Percentiles rank a stretch among this genome's conserved stretches.
phyloP scores from a whole-genome alignment of 2,888 invertebrate species.

The Mayetiola destructor region DNA sequence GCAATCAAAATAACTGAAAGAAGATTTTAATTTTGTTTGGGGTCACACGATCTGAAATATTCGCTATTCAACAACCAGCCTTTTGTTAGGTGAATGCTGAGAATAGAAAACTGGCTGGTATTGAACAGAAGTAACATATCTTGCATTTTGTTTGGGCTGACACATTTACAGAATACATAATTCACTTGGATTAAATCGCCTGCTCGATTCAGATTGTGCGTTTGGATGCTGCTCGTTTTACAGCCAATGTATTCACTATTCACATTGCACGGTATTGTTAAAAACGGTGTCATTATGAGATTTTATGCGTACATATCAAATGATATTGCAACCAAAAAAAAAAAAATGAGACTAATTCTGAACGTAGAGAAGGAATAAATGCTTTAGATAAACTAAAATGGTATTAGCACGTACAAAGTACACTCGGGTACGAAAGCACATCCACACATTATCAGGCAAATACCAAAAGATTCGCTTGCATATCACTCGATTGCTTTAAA shows the following conservation, averaged over 20 bases:
- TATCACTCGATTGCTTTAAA: background rate
- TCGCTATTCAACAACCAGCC: background rate
- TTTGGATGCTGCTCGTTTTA: background rate
- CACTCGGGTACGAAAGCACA: background rate
- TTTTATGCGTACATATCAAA: background rate
- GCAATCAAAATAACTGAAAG: conserved; percentile 11
- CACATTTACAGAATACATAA: conserved; percentile 10
- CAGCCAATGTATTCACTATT: background rate
- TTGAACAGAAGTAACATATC: too few species aligned
- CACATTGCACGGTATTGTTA: background rate
- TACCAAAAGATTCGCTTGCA: background rate
- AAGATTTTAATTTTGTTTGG: conserved; percentile 11
- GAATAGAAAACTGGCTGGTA: background rate
- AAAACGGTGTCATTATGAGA: conserved; percentile 3
- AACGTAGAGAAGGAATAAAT: background rate
- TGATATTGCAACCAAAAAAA: conserved; percentile 5
- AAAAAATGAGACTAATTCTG: conserved; percentile 4
- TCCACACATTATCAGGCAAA: background rate
- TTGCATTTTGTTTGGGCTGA: conserved; percentile 11
- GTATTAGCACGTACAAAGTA: too few species aligned
- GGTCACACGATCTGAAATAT: background rate
- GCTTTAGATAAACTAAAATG: background rate
- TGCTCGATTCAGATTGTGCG: background rate
- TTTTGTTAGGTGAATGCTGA: background rate
- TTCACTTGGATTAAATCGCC: conserved; percentile 11